phyloP scores from a whole-genome alignment of 2,797 vertebrate genomes.

The Crocidura indochinensis region DNA sequence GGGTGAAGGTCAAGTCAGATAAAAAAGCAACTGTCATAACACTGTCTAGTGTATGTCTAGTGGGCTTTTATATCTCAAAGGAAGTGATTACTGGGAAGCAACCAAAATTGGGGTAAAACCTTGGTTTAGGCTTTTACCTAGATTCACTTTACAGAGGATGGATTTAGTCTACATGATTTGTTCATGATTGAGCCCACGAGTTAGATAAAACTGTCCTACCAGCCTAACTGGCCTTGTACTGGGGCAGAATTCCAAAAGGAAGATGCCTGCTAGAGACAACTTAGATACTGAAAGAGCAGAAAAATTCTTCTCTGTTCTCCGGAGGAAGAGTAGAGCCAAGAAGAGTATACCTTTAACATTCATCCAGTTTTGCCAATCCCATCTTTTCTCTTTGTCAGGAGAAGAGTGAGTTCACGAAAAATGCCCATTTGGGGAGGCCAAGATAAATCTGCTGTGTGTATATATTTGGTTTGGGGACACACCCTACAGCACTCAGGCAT shows the following conservation, averaged over 20 bases:
- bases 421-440: background rate
- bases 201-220: background rate
- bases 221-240: background rate
- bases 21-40: no score
- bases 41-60: no score
- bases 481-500: no score
- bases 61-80: no score
- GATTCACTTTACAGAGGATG: no score
- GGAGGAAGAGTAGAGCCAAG: background rate
- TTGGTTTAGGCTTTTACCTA: no score
- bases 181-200: background rate
- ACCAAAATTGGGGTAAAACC: no score
- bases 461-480: no score
- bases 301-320: background rate
- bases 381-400: background rate
- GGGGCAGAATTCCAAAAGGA: background rate
- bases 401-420: background rate
- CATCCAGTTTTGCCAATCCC: background rate
- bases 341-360: background rate
- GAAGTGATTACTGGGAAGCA: no score
- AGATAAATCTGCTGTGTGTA: background rate
- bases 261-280: no score
- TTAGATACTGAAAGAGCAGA: background rate
- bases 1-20: no score
- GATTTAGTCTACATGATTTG: background rate